Percentiles rank a stretch among this genome's conserved stretches.
These are phyloP conservation scores for Acipenser ruthenus DNA, from an alignment of 2,797 vertebrate species.

Conservation along the genomic window DNA sequence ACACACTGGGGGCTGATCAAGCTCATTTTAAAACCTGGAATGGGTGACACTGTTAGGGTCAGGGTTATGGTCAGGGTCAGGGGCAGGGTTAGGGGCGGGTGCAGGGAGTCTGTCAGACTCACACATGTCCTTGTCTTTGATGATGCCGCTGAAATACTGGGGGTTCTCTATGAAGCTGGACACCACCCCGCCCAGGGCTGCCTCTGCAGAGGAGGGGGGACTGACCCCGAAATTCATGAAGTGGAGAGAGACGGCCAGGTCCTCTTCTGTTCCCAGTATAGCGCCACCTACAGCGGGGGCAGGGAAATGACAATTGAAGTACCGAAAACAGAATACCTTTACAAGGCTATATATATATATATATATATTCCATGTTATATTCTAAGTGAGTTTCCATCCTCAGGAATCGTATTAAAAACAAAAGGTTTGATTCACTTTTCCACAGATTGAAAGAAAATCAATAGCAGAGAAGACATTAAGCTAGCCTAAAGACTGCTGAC, in stretches of 20 bases:
- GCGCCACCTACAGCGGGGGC: conserved; percentile 58
- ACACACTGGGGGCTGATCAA: no score
- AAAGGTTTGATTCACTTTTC: no score
- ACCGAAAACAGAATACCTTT: no score
- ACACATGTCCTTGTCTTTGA: conserved; percentile 82
- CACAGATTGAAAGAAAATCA: neutral
- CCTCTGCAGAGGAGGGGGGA: conserved; percentile 70
- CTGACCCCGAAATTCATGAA: conserved; percentile 85
- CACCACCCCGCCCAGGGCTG: conserved; percentile 69
- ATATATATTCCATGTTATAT: no score
- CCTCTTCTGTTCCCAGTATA: conserved; percentile 77
- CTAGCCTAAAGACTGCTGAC: neutral
- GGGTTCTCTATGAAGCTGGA: conserved; percentile 91
- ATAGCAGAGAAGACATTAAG: neutral
- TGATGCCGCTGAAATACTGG: conserved; percentile 85
- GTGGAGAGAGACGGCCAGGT: conserved; percentile 84
- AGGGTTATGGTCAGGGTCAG: no score
- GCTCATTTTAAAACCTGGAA: no score
- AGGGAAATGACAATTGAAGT: no score
- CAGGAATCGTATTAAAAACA: no score
- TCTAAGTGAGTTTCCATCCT: no score
- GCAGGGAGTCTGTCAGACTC: conserved; percentile 36
- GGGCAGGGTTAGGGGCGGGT: no score
- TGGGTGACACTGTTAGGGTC: no score
- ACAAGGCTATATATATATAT: no score